Percentiles rank a stretch among this genome's conserved stretches.
Conservation (phyloP, 1,140 invertebrate genomes). For the Araneus ventricosus region DNA sequence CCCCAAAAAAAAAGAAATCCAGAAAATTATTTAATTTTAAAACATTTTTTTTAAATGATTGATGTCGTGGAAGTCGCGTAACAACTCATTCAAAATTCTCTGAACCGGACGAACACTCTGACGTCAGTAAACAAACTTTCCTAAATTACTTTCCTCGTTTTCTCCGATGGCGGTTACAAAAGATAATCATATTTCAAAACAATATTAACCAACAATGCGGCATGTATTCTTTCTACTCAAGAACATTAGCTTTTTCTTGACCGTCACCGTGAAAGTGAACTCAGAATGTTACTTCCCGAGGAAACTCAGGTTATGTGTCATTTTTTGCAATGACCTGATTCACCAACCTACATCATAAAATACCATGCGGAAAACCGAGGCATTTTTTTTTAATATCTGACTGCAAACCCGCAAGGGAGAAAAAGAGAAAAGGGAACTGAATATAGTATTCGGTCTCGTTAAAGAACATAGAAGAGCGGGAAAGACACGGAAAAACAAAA, state of each 20-base stretch:
- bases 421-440: not conserved
- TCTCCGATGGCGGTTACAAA: no score
- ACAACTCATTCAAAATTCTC: no score
- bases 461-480: not conserved
- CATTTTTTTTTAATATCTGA: not conserved
- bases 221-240: no score
- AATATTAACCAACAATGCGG: no score
- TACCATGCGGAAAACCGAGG: conserved; percentile 15
- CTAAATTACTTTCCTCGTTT: no score
- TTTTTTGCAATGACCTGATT: conserved; percentile 7
- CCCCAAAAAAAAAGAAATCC: no score
- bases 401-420: not conserved
- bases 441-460: not conserved
- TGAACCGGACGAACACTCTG: no score
- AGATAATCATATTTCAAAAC: no score
- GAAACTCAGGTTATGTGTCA: not conserved
- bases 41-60: no score
- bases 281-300: not conserved
- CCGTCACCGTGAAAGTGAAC: not conserved
- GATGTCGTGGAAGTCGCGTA: no score
- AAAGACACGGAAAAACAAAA: not conserved
- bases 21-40: no score
- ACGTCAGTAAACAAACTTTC: no score
- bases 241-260: not conserved
- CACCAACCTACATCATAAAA: not conserved